phyloP scores from a whole-genome alignment of 2,113 vertebrate species.

The Procavia capensis region DNA sequence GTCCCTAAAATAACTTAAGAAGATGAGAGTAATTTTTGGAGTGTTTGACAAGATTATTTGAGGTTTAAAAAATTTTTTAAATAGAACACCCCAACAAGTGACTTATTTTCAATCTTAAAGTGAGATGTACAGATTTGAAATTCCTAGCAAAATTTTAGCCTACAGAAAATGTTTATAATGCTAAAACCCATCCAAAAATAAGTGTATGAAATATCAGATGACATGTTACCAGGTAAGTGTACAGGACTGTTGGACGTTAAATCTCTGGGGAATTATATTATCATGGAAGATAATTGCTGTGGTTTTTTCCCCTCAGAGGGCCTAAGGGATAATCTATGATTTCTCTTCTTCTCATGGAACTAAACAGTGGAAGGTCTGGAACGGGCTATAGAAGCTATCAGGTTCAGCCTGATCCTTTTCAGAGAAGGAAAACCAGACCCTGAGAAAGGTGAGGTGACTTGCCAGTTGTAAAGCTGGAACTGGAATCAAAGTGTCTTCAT shows the following conservation, averaged over 20 bases:
- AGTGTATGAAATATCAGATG: background rate
- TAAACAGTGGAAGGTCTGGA: background rate
- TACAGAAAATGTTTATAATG: background rate
- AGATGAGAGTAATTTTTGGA: background rate
- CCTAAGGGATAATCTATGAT: conserved; percentile 3
- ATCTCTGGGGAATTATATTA: conserved; percentile 15
- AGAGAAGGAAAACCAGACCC: background rate
- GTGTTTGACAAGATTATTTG: conserved; percentile 28
- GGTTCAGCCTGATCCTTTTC: background rate
- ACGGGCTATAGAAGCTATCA: background rate
- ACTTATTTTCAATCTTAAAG: conserved; percentile 61
- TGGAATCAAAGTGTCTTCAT: conserved; percentile 13
- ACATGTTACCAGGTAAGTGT: background rate
- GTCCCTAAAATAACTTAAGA: conserved; percentile 19
- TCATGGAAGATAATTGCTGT: background rate
- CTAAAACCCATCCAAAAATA: conserved; percentile 12
- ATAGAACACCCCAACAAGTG: background rate
- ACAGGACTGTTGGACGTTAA: background rate
- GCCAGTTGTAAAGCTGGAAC: conserved; percentile 31
- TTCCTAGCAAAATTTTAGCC: conserved; percentile 8
- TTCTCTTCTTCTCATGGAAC: conserved; percentile 22
- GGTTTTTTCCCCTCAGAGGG: background rate
- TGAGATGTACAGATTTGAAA: background rate
- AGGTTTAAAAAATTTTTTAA: conserved; percentile 48
- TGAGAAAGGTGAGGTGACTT: background rate